A percentile compares a stretch with the other conserved stretches of the same genome.
These are phyloP conservation scores for Oscheius sp. DNA, from an alignment of 2,888 invertebrate species.

Conservation along the genomic window DNA sequence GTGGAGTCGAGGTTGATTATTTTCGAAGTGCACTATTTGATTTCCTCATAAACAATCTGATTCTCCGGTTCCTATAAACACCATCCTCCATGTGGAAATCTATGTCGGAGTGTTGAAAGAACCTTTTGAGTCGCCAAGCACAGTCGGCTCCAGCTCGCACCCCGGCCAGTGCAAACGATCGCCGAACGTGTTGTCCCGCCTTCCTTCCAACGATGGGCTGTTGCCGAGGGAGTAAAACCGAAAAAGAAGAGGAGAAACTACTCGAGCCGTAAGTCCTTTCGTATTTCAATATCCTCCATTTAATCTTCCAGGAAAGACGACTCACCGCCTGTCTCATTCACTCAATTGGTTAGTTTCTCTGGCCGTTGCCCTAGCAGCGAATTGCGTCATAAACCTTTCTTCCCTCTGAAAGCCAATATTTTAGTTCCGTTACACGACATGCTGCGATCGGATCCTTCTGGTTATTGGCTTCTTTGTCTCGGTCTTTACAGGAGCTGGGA, in stretches of 20 bases:
- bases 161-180: slow-evolving; percentile 5
- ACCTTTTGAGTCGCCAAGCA: too few species aligned
- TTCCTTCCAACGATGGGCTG: slow-evolving; percentile 13
- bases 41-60: too few species aligned
- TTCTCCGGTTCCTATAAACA: too few species aligned
- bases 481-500: slow-evolving; percentile 15
- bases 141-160: slow-evolving; percentile 7
- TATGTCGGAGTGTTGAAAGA: too few species aligned
- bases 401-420: neutral
- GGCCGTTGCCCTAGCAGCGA: slow-evolving; percentile 11
- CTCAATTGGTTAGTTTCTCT: slow-evolving; percentile 25
- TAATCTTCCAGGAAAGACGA: slow-evolving; percentile 9
- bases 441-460: slow-evolving; percentile 9
- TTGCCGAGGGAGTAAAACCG: neutral
- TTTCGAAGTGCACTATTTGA: too few species aligned
- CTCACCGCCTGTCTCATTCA: slow-evolving; percentile 10
- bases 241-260: slow-evolving; percentile 11
- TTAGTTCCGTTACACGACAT: slow-evolving; percentile 25
- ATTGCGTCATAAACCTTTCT: neutral
- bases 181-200: slow-evolving; percentile 20
- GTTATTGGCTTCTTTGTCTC: slow-evolving; percentile 13
- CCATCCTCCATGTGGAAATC: too few species aligned
- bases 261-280: slow-evolving; percentile 8
- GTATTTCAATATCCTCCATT: neutral
- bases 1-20: too few species aligned